Evolutionary conservation across 2,113 vertebrate species (phyloP).

Genomic region (Falco punctatus): DNA sequence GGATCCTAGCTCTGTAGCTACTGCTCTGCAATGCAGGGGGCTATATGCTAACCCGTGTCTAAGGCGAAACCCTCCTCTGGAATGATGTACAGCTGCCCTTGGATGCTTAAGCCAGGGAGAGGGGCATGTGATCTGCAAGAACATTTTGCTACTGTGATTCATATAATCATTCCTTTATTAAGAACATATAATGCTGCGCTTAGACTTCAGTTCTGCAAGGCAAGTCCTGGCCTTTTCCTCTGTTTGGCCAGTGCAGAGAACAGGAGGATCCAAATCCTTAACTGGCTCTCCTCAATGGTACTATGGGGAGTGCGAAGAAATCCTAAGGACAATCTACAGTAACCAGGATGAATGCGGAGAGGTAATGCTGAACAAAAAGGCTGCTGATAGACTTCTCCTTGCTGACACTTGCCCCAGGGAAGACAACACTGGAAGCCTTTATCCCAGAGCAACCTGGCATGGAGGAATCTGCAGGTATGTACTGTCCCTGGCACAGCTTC

Average conservation of each 20-base stretch:
- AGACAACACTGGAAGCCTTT: not conserved
- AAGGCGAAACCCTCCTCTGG: not conserved
- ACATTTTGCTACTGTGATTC: conserved; percentile 55
- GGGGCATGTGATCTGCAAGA: not conserved
- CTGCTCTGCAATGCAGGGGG: not conserved
- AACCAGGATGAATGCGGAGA: not conserved
- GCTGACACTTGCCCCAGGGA: not conserved
- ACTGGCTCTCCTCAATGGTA: not conserved
- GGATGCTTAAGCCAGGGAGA: not conserved
- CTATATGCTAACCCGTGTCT: not conserved
- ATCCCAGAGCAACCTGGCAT: not conserved
- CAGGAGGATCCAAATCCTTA: not conserved
- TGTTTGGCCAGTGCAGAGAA: not conserved
- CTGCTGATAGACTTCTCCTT: not conserved
- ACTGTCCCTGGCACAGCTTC: not conserved
- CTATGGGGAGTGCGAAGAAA: not conserved
- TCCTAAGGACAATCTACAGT: not conserved
- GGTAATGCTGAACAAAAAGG: not conserved
- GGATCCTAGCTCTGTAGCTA: not conserved
- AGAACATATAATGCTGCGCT: not conserved
- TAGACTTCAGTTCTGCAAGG: not conserved
- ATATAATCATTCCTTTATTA: conserved; percentile 26
- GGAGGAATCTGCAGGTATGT: not conserved
- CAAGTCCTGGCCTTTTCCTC: not conserved
- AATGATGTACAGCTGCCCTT: not conserved